Conservation (phyloP, 2,113 vertebrate genomes). For the Hirundichthys speculiger region DNA sequence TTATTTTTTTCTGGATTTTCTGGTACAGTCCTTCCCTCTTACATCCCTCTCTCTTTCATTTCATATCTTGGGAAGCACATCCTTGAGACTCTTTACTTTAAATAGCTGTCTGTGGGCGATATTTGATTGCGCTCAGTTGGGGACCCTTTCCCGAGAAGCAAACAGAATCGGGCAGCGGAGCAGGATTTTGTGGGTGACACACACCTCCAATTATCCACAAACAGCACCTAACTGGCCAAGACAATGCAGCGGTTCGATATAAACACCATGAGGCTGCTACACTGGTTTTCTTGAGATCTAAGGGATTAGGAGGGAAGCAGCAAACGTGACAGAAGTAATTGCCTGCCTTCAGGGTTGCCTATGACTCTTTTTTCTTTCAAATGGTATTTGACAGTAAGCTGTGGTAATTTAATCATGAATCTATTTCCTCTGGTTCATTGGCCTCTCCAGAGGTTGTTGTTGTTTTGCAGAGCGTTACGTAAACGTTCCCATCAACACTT, state of each 20-base stretch:
- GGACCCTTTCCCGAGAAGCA: slow-evolving; percentile 3
- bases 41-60: slow-evolving; percentile 10
- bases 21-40: not conserved
- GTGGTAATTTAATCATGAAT: slow-evolving; percentile 58
- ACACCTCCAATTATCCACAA: slow-evolving; percentile 51
- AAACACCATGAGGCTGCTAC: slow-evolving; percentile 41
- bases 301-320: slow-evolving; percentile 31
- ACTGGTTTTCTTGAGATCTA: slow-evolving; percentile 21
- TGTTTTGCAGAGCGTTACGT: slow-evolving; percentile 28
- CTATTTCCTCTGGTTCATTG: slow-evolving; percentile 39
- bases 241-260: slow-evolving; percentile 41
- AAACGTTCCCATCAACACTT: slow-evolving; percentile 23
- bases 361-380: slow-evolving; percentile 26
- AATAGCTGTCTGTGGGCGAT: slow-evolving; percentile 22
- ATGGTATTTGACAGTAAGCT: slow-evolving; percentile 41
- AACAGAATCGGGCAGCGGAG: not conserved
- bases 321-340: slow-evolving; percentile 25
- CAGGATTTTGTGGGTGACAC: slow-evolving; percentile 21
- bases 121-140: slow-evolving; percentile 29
- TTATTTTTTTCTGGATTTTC: slow-evolving; percentile 30
- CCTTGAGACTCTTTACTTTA: slow-evolving; percentile 22
- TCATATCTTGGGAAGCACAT: slow-evolving; percentile 23
- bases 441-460: slow-evolving; percentile 22
- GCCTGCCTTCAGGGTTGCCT: slow-evolving; percentile 31
- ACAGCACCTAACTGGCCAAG: slow-evolving; percentile 25